These are phyloP conservation scores for Polypedilum pembai DNA, from an alignment of 1,140 invertebrate genomes.

Conservation along the genomic window DNA sequence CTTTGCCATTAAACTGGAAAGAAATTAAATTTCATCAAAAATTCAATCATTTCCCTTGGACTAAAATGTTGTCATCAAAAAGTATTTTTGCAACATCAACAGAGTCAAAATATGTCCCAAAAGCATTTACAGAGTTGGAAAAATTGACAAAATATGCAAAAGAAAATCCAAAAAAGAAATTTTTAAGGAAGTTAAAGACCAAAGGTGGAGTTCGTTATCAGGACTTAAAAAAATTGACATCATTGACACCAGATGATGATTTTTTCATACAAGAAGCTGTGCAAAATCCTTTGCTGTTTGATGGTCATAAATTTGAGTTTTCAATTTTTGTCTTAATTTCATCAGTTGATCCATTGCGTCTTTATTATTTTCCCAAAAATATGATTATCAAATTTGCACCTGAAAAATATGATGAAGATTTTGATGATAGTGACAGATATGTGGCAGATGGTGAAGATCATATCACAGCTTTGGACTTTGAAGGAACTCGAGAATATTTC, in stretches of 20 bases:
- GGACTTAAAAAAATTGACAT: not conserved
- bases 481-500: not conserved
- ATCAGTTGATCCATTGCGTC: not conserved
- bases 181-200: not conserved
- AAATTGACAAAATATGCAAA: not conserved
- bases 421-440: not conserved
- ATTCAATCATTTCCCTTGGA: not conserved
- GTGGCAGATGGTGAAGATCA: not conserved
- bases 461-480: not conserved
- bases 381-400: not conserved
- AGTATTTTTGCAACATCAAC: not conserved
- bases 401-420: not conserved
- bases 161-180: not conserved
- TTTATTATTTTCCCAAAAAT: not conserved
- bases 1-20: not conserved
- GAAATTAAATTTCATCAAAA: not conserved
- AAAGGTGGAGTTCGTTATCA: not conserved
- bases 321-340: not conserved
- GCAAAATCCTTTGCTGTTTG: not conserved
- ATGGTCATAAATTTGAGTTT: not conserved
- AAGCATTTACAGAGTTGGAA: not conserved
- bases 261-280: not conserved
- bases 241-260: not conserved
- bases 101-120: not conserved
- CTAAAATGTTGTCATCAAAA: not conserved